Conservation (phyloP, 2,113 vertebrate genomes). For the Oncorhynchus tshawytscha region DNA sequence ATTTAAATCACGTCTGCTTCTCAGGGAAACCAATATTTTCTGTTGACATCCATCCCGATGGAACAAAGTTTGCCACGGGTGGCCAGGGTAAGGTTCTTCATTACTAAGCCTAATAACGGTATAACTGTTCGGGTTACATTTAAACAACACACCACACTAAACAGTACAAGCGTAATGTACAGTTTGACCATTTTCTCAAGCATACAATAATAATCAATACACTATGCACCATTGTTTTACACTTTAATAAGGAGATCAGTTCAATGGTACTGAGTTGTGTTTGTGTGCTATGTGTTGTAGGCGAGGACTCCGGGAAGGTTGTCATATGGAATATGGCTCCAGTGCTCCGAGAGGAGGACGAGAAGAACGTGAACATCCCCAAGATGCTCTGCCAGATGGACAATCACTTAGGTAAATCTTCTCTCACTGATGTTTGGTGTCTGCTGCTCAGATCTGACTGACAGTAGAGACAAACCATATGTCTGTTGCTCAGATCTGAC, state of each 20-base stretch:
- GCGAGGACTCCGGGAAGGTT: conserved; percentile 98
- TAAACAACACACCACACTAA: no score
- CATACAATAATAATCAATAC: no score
- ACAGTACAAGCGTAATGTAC: no score
- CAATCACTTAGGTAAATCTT: conserved; percentile 92
- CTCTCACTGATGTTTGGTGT: neutral
- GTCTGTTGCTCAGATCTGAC: no score
- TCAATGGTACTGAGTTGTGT: neutral
- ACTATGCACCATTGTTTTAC: no score
- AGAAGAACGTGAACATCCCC: conserved; percentile 96
- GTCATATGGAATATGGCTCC: conserved; percentile 99
- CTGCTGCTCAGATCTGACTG: no score
- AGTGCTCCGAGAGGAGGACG: conserved; percentile 94
- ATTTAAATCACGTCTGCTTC: conserved; percentile 17
- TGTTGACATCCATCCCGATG: conserved; percentile 97
- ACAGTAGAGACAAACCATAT: no score
- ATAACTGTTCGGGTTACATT: no score
- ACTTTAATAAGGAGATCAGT: neutral
- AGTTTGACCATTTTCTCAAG: no score
- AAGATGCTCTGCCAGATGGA: conserved; percentile 99
- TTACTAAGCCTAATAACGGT: neutral
- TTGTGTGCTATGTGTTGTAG: conserved; percentile 61
- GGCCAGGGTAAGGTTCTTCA: conserved; percentile 83
- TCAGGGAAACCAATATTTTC: conserved; percentile 99
- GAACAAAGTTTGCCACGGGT: conserved; percentile 97